phyloP scores from a whole-genome alignment of 2,888 invertebrate species.

The Cabera pusaria region DNA sequence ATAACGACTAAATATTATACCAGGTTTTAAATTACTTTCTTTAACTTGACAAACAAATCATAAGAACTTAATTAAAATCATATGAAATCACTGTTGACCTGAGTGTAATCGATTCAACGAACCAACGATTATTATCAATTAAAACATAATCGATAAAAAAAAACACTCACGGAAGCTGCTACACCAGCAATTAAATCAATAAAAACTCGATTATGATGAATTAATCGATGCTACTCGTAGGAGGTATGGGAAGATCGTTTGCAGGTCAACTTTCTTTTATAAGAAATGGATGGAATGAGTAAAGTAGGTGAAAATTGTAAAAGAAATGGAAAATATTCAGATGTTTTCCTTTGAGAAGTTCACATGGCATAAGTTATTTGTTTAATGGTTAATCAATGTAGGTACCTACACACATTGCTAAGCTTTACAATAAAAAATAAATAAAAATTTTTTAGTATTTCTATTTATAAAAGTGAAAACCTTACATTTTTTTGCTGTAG shows the following conservation, averaged over 20 bases:
- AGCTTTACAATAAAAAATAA: too few species aligned
- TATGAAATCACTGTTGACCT: constrained; percentile 50
- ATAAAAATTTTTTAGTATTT: too few species aligned
- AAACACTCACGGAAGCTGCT: constrained; percentile 70
- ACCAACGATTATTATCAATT: constrained; percentile 60
- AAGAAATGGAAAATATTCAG: constrained; percentile 13
- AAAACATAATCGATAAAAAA: constrained; percentile 61
- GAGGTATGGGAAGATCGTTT: constrained; percentile 62
- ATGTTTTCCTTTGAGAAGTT: background rate
- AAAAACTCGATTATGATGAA: constrained; percentile 67
- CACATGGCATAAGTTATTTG: constrained; percentile 4
- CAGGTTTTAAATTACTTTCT: too few species aligned
- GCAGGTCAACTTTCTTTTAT: constrained; percentile 66
- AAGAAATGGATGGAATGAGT: constrained; percentile 10
- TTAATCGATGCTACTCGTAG: constrained; percentile 54
- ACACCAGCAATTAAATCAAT: constrained; percentile 50
- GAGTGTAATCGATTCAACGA: constrained; percentile 61
- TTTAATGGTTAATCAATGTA: too few species aligned
- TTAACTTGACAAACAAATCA: constrained; percentile 1
- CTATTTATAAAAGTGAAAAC: too few species aligned
- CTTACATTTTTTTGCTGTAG: too few species aligned
- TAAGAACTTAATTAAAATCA: constrained; percentile 13
- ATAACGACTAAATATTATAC: too few species aligned
- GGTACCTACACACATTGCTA: too few species aligned
- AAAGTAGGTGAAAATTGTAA: constrained; percentile 13